These are phyloP conservation scores for Grus americana DNA, from an alignment of 2,113 vertebrate species.

Conservation along the genomic window DNA sequence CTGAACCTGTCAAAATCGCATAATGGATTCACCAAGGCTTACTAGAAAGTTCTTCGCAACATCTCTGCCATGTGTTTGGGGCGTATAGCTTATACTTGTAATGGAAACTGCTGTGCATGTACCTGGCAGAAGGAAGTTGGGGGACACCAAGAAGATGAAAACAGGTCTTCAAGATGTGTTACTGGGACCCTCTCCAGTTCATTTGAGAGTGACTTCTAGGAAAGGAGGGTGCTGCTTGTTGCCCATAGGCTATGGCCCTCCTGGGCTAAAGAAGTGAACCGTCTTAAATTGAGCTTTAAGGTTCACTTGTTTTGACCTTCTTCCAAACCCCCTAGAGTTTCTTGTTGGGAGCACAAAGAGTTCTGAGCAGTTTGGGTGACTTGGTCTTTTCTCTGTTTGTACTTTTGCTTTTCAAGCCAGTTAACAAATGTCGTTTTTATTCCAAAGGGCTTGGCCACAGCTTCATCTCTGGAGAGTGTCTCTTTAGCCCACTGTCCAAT, in stretches of 20 bases:
- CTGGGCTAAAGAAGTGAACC: neutral
- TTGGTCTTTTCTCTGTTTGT: neutral
- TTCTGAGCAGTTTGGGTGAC: neutral
- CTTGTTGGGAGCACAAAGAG: neutral
- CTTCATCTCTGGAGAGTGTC: conserved; percentile 81
- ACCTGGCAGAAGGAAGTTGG: neutral
- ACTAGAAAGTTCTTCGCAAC: neutral
- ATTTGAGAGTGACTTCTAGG: rapidly evolving
- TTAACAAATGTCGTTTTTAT: neutral
- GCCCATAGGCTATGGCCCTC: neutral
- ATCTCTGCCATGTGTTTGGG: neutral
- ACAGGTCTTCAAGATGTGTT: neutral
- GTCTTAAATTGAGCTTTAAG: neutral
- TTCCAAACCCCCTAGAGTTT: neutral
- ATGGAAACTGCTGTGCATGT: neutral
- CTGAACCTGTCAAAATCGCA: neutral
- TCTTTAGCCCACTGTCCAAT: conserved; percentile 91
- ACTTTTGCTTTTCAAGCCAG: neutral
- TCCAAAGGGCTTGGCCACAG: conserved; percentile 85
- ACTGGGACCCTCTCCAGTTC: neutral
- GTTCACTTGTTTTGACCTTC: neutral
- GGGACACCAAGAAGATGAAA: neutral
- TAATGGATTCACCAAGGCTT: neutral
- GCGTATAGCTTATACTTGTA: rapidly evolving
- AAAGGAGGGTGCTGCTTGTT: neutral